These are phyloP conservation scores for Spinus pinus DNA, from an alignment of 2,797 vertebrate genomes.

Conservation along the genomic window DNA sequence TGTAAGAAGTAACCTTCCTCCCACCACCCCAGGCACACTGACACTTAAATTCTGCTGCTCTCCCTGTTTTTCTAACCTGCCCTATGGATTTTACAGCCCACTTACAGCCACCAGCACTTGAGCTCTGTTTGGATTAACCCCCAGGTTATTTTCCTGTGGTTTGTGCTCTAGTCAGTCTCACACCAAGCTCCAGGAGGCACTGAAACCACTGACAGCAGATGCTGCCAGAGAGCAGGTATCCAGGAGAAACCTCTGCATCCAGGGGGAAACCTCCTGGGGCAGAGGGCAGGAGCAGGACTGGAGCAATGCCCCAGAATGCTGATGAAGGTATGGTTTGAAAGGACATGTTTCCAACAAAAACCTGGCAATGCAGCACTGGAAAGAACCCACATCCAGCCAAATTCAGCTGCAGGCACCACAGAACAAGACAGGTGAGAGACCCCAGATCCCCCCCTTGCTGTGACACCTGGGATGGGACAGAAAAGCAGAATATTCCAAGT, in stretches of 20 bases:
- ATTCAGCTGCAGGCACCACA: neutral
- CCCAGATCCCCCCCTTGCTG: accelerated
- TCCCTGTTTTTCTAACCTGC: neutral
- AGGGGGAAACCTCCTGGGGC: accelerated
- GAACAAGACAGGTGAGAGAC: neutral
- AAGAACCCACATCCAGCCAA: neutral
- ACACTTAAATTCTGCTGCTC: neutral
- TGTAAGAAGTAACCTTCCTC: neutral
- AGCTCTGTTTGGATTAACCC: neutral
- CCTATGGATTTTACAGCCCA: neutral
- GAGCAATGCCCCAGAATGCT: neutral
- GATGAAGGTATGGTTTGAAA: neutral
- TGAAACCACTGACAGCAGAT: neutral
- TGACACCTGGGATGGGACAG: accelerated
- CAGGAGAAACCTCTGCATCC: neutral
- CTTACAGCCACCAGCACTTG: neutral
- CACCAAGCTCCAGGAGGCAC: neutral
- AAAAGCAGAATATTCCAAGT: neutral
- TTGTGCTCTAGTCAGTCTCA: neutral
- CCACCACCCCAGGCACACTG: neutral
- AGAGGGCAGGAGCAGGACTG: neutral
- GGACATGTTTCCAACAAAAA: neutral
- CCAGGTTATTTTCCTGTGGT: neutral
- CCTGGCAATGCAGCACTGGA: neutral
- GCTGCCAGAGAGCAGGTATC: neutral